Base-by-base conservation (phyloP, 2,888 invertebrate species). In the Prosopocoilus inquinatus region DNA sequence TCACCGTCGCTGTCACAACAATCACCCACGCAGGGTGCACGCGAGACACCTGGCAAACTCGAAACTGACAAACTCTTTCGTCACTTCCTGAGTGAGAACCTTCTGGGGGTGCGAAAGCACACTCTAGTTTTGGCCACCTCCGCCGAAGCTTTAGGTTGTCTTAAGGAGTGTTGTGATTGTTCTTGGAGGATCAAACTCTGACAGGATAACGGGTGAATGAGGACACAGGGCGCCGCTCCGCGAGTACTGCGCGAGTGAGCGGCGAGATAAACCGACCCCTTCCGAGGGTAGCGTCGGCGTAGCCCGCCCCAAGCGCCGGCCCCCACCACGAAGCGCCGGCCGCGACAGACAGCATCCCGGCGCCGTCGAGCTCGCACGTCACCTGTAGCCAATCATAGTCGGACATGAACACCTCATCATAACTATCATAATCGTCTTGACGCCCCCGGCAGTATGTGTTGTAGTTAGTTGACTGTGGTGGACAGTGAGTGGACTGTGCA, bases 281-380 rank as follows among this genome's bases (percentile, higher is more conserved):
- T 58, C 70, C 74, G 76, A 76, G 76, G 75, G 76, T 67, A 64
- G 71, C 73, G 74, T 72, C 76, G 75, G 73, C 70, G 69, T 74
- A 74, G 73, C 75, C 75, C 74, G 74, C 74, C 73, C 69, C 71
- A 66, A 67, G 60, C 63, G 65, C 58, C 64, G 66, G 63, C 74
- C 75, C 73, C 72, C 74, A 74, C 76, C 74, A 72, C 67, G 65
- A 61, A 65, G 67, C 71, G 74, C 70, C 74, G 74, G 55, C 70
- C 67, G 66, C 66, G 69, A 71, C 74, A 77, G 75, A 76, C 71
- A 72, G 76, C 76, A 75, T 73, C 76, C 73, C 76, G 76, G 74
- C 77, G 77, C 73, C 75, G 74, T 66, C 66, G 70, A 70, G 74
- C 71, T 71, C 74, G 74, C 74, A 75, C 70, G 73, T 67, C 68